Base-by-base conservation (phyloP, 2,888 invertebrate species). In the Allophyes oxyacanthae region DNA sequence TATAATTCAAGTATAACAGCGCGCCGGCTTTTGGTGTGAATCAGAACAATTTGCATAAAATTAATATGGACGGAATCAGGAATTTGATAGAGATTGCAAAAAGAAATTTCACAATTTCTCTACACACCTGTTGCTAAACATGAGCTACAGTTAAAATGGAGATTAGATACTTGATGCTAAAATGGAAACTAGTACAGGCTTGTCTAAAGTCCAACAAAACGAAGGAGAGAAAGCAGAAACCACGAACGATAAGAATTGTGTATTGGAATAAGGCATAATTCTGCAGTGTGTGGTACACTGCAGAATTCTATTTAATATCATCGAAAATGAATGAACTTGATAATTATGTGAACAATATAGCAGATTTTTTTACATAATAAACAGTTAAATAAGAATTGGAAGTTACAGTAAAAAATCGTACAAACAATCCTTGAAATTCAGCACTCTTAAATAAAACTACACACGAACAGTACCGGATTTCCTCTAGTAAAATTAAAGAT, bases 111-210 rank as follows among this genome's bases (percentile, higher is more conserved):
- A 34, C 50, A 7, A 44, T 51, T 59, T 63, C 54, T 37, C 50
- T 44, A 28, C 37, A 40, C 42, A 49, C 45, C 50, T 58, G 67
- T 56, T 42, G 37, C 34, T 55, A 42, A 49, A 46, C 41, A 44
- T 51, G 25, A 34, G 28, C 28, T 15, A 41, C 50, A 32, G 43
- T 65, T 60, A 43, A 55, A 60, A 64, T 72, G 50, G 41, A 67
- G 53, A 72, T 75, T 62, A 75, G 73, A 53, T 64, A 68, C 55
- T 62, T 41, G 44, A 50, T 61, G 56, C 61, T 71, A 67, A 75
- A 75, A 60, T 70, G 58, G 65, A 67, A 64, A 61, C 50, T 53
- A 43, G 61, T 57, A 60, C 45, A 34, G 37, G 40, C 46, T 50
- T 55, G 72, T 54, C 41, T 57, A 40, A 59, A 43, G 42, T 42